Evolutionary conservation across 2,888 invertebrate genomes (phyloP), one percentile per base, ranked within the genome.

Genomic region (Drosophila testacea): DNA sequence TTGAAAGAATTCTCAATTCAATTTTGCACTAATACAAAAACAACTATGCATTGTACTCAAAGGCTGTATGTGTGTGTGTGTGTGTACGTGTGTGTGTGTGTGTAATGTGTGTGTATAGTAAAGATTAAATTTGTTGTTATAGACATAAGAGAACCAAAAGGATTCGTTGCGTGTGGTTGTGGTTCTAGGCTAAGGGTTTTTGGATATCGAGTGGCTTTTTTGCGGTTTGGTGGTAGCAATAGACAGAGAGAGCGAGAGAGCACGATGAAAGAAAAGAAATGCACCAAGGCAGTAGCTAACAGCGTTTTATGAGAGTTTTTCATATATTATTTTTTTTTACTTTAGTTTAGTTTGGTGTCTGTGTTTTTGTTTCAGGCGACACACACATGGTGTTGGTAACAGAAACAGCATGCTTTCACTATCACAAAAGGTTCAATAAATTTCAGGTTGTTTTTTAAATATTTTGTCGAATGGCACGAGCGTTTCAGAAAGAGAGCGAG

Each of bases 31-130:
- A 75, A 68, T 67, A 73, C 54, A 57, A 62, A 67, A 62, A 71
- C 59, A 73, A 63, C 73, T 73, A 73, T 51, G 62, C 68, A 72
- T 67, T 71, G 41, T 62, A 71, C 71, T 72, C 44, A 56, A 56
- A 61, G 62, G 34, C 55, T 56, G 39, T 38, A 48, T 41, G 44
- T 47, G 47, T 54, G 5, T 39, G 13, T 50, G 10, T 39, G 7
- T 54, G 30, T 16, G 16, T 11, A 27, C 34, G 32, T 32, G 47
- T 54, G 6, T 39, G 13, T 50, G n/a, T 59, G 16, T 39, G 9
- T 54, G 38, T 16, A 16, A 7, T 28, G 57, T 42, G 48, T 63
- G 44, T 38, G 4, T 27, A n/a, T 61, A 57, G 44, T 41, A 34
- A 61, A 54, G 11, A 36, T 69, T 32, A 44, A 44, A 11, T 11